Percentiles rank a stretch among this genome's conserved stretches.
Conservation (phyloP, 2,797 vertebrate species). For the Manis pentadactyla region DNA sequence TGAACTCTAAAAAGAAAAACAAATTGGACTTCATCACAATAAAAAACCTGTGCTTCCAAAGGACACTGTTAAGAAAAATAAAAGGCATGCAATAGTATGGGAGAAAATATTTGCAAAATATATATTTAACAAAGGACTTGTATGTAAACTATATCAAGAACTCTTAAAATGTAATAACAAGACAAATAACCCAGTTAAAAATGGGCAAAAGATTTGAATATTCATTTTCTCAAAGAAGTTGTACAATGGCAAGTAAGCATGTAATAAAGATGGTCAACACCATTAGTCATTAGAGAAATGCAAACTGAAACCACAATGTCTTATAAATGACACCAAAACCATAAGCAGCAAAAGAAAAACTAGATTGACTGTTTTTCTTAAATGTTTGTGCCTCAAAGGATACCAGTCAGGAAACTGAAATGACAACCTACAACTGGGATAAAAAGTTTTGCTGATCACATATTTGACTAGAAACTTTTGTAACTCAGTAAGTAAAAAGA, state of each 20-base stretch:
- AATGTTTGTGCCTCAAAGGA: not conserved
- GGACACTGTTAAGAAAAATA: not conserved
- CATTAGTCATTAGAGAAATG: not conserved
- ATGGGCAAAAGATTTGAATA: not conserved
- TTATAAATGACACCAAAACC: not conserved
- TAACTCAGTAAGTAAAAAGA: not conserved
- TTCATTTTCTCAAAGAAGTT: not conserved
- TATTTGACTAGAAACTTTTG: not conserved
- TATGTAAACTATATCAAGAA: not conserved
- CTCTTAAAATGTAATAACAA: not conserved
- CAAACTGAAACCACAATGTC: not conserved
- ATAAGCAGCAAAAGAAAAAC: not conserved
- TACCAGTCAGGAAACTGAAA: not conserved
- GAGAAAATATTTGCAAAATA: not conserved
- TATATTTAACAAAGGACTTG: not conserved
- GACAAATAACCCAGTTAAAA: constrained; percentile 11
- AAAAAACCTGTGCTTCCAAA: not conserved
- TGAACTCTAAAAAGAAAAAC: not conserved
- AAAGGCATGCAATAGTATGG: not conserved
- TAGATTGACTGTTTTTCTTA: not conserved
- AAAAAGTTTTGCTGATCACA: not conserved
- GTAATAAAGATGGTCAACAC: not conserved
- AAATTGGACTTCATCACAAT: not conserved
- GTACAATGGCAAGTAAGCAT: not conserved
- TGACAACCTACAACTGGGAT: not conserved